Evolutionary conservation across 2,113 vertebrate species (phyloP), one percentile per base, ranked within the genome.

Genomic region (Corythornis madagascariensis): DNA sequence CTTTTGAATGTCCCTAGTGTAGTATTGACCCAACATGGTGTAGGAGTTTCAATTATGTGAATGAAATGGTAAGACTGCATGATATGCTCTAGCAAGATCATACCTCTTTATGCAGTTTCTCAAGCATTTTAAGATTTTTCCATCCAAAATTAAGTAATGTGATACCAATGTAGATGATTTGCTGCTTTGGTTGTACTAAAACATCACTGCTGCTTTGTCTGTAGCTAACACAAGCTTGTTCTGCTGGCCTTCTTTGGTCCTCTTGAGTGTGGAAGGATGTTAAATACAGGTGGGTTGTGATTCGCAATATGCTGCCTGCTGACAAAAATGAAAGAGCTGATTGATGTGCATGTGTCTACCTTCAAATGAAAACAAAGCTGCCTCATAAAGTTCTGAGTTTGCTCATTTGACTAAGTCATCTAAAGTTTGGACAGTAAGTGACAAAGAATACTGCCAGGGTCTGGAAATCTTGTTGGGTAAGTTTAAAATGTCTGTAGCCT

Each of bases 301-400:
- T 55, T 80, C 86, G 74, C 38, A 73, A 5, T 90, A 74, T 25
- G 9, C 21, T 65, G 11, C n/a, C 65, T 72, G 63, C 56, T 80
- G 56, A 48, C 75, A 65, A 59, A 65, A 86, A n/a, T 33, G 40
- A 48, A 89, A 25, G 20, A 25, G 56, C 43, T 59, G 35, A 42
- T 4, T n/a, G 31, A 66, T 43, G 20, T 72, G 61, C 18, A 0
- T 84, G 59, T 55, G 59, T 87, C 52, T 89, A 61, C 94, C 71
- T 95, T 67, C 73, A 95, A 69, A 79, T 9, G 55, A 63, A 82
- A 89, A 74, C 31, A 66, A 76, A 92, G 74, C 59, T 86, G 76
- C 50, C 43, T 96, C 45, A 16, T 35, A n/a, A 71, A 7, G 29
- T 52, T 94, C 76, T 81, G 66, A 28, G 2, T 79, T 73, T 84